Conservation (phyloP, 2,888 invertebrate species). For the Trissolcus brochymenae region DNA sequence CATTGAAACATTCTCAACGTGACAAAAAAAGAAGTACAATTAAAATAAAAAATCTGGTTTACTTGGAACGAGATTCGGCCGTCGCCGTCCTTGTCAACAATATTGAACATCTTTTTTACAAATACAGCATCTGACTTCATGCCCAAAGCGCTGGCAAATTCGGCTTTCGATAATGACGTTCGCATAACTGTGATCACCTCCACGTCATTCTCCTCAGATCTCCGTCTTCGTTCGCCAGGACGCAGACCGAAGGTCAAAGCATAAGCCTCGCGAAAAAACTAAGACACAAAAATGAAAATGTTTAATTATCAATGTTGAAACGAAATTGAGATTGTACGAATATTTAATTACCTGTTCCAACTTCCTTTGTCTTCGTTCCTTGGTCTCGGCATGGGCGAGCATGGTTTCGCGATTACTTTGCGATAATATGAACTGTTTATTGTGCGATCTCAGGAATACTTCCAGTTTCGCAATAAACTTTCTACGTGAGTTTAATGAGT, state of each 20-base stretch:
- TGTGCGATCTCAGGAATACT: constrained; percentile 88
- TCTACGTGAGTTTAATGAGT: constrained; percentile 86
- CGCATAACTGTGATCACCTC: constrained; percentile 95
- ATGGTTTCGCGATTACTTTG: constrained; percentile 89
- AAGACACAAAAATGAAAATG: neutral
- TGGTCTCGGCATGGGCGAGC: constrained; percentile 93
- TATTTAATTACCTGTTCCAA: constrained; percentile 81
- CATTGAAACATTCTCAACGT: neutral
- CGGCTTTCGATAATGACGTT: constrained; percentile 92
- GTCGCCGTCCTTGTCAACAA: constrained; percentile 95
- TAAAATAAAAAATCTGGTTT: constrained; percentile 44
- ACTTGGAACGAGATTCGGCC: constrained; percentile 95
- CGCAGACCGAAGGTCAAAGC: constrained; percentile 93
- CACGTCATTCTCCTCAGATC: constrained; percentile 84
- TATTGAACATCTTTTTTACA: constrained; percentile 98
- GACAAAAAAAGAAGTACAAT: neutral
- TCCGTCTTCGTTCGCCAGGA: constrained; percentile 85
- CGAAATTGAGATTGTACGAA: neutral
- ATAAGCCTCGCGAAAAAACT: constrained; percentile 97
- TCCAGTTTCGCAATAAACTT: constrained; percentile 93
- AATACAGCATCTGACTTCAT: constrained; percentile 97
- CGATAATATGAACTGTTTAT: constrained; percentile 84
- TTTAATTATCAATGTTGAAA: neutral
- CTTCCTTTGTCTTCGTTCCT: constrained; percentile 93
- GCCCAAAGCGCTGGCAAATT: constrained; percentile 96